Evolutionary conservation across 2,797 vertebrate species (phyloP), one percentile per base, ranked within the genome.

Genomic region (Sciurus vulgaris): DNA sequence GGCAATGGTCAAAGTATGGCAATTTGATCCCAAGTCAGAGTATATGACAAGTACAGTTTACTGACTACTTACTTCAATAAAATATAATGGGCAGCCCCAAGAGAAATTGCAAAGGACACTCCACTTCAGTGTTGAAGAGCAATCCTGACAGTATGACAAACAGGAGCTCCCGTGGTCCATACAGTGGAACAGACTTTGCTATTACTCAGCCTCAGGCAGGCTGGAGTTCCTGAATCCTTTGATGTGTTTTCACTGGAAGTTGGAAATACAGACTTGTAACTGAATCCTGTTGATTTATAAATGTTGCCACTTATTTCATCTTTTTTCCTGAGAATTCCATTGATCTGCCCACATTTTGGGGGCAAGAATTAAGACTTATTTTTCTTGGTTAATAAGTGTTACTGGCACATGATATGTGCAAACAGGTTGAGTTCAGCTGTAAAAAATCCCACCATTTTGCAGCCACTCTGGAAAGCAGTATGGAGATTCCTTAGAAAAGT

Each of bases 231-330:
- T 49, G 26, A 7, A 91, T 18, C 41, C 74, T 89, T 35, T 24
- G 10, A 47, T 1, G 3, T 12, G 63, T 56, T 41, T 78, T 28
- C 54, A 61, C 12, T 33, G 30, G 47, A 86, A 92, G 30, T 15
- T 61, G 9, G 49, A 79, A 89, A 69, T 89, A 59, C 14, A 63
- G 63, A 59, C 61, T 83, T 70, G n/a, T 22, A 89, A 30, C 74
- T 67, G 79, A 89, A 91, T 73, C 18, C 38, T 89, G 63, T 56
- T 73, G 41, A 26, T 69, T 85, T 86, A 70, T 10, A 87, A 86
- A 82, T 26, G 5, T 22, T 72, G 38, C n/a, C 51, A 54, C 11
- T 89, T 76, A 69, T 12, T 86, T 56, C 17, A 11, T 33, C 26
- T 35, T 67, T 90, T 87, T 69, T 15, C 54, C 33, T 65, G 56